Percentiles rank a stretch among this genome's conserved stretches.
phyloP scores from a whole-genome alignment of 2,113 vertebrate genomes.

The Bufo gargarizans region DNA sequence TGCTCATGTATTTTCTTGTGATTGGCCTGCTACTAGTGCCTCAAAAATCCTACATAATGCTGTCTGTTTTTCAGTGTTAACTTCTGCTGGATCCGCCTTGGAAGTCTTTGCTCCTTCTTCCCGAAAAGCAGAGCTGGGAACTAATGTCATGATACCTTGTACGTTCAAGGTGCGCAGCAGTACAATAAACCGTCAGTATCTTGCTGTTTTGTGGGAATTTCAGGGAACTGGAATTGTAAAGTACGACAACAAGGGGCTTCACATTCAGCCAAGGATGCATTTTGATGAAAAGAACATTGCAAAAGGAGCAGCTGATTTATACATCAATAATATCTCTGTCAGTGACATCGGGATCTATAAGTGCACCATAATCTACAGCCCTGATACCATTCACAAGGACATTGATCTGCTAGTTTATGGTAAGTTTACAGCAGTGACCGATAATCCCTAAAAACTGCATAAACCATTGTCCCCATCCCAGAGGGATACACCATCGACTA shows the following conservation, averaged over 20 bases:
- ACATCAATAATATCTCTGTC: neutral
- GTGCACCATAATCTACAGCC: slow-evolving; percentile 39
- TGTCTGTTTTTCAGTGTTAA: neutral
- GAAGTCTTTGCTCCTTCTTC: neutral
- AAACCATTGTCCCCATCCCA: neutral
- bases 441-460: neutral
- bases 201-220: slow-evolving; percentile 13
- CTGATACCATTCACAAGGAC: neutral
- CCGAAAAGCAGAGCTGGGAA: neutral
- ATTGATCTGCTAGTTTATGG: slow-evolving; percentile 10
- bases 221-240: neutral
- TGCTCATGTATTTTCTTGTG: neutral
- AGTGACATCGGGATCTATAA: slow-evolving; percentile 6
- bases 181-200: neutral
- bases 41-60: neutral
- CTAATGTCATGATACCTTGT: neutral
- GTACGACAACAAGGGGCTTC: neutral
- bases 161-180: neutral
- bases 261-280: neutral
- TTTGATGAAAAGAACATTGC: neutral
- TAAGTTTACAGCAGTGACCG: neutral
- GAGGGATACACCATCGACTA: no score
- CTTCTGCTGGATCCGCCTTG: neutral
- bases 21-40: neutral
- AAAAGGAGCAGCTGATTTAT: neutral